Base-by-base conservation (phyloP, 1,140 invertebrate genomes). In the Papilio aristodemus region DNA sequence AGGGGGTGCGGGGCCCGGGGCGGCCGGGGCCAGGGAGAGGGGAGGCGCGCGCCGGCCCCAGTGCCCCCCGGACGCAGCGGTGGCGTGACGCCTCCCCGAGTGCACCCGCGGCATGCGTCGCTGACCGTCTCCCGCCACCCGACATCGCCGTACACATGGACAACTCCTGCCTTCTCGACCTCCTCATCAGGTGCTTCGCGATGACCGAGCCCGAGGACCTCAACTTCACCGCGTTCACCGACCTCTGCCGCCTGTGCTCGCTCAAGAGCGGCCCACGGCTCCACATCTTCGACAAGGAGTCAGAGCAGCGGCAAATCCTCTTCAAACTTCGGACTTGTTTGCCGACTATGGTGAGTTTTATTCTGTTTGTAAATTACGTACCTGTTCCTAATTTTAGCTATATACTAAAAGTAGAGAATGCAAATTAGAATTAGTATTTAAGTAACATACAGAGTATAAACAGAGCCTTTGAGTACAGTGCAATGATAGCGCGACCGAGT, bases 201-300 rank as follows among this genome's bases (percentile, higher is more conserved):
- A 94, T 94, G 93, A 93, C 93, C 88, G 93, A 94, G 93, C 93
- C 91, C 80, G 93, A 93, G 75, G 93, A 94, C 83, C 93, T 95
- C 72, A 95, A 94, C 86, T 95, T 95, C 83, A 92, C 91, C 67
- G 92, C 91, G 79, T 93, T 93, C 89, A 92, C 93, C 36, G 94
- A 95, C 85, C 90, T 95, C 38, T 95, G 94, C 79, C 92, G 94
- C 76, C 91, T 95, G 64, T 95, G 94, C 76, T 94, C 94, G 68
- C 87, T 95, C 43, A 94, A 94, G 83, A 93, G 92, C 70, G 94
- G 93, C 43, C 93, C 94, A 67, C 84, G 93, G 79, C 90, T 95
- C 50, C 93, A 94, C 80, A 94, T 95, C 78, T 95, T 95, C 81
- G 94, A 95, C 77, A 94, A 94, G 78, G 93, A 94, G 76, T 93